These are phyloP conservation scores for Enteromius paludinosus DNA, from an alignment of 2,797 vertebrate genomes.

Conservation along the genomic window DNA sequence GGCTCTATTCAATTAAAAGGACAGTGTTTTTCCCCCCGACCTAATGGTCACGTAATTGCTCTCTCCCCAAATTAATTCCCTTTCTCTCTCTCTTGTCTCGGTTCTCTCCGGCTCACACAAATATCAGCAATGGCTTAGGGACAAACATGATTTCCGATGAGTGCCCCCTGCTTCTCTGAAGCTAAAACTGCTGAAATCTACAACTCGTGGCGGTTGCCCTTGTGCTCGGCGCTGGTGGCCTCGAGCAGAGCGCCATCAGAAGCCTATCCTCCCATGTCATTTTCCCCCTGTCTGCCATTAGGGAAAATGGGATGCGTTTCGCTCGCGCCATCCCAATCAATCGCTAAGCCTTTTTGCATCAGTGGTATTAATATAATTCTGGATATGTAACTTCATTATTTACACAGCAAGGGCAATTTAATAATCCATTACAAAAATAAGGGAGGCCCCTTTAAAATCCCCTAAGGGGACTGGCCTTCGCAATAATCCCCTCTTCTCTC, in stretches of 20 bases:
- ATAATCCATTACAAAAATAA: slow-evolving; percentile 74
- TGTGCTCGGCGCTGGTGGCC: slow-evolving; percentile 52
- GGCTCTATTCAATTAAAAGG: slow-evolving; percentile 99
- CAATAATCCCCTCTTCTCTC: slow-evolving; percentile 66
- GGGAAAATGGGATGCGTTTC: slow-evolving; percentile 66
- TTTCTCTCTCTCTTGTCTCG: slow-evolving; percentile 46
- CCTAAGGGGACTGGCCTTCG: slow-evolving; percentile 67
- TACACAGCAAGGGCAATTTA: slow-evolving; percentile 66
- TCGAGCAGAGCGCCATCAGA: slow-evolving; percentile 67
- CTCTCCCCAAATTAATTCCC: slow-evolving; percentile 89
- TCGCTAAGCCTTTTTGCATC: slow-evolving; percentile 65
- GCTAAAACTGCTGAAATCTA: slow-evolving; percentile 55
- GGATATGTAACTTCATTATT: slow-evolving; percentile 67
- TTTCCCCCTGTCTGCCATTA: slow-evolving; percentile 65
- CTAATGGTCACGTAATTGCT: slow-evolving; percentile 90
- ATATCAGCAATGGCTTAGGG: slow-evolving; percentile 70
- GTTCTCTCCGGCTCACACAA: slow-evolving; percentile 72
- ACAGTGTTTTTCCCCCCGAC: slow-evolving; percentile 84
- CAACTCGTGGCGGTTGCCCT: slow-evolving; percentile 44
- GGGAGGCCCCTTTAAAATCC: slow-evolving; percentile 87
- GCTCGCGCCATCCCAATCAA: slow-evolving; percentile 62
- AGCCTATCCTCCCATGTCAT: slow-evolving; percentile 64
- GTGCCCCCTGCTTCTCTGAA: slow-evolving; percentile 56
- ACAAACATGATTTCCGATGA: slow-evolving; percentile 66
- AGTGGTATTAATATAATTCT: slow-evolving; percentile 66